Base-by-base conservation (phyloP, 2,797 vertebrate species). In the Falco columbarius region DNA sequence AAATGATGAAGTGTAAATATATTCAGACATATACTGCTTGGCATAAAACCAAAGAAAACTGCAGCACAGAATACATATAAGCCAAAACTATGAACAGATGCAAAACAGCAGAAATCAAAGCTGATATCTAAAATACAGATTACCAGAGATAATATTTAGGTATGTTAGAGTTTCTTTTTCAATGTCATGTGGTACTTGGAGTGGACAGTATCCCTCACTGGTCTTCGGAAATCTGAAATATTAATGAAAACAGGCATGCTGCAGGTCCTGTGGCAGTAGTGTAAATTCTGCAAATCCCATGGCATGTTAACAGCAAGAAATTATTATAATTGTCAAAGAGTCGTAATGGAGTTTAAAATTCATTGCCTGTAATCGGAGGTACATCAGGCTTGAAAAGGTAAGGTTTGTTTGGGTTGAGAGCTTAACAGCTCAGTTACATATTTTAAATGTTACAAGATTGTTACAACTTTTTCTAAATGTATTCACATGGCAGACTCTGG, bases 301-400 rank as follows among this genome's bases (percentile, higher is more conserved):
- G 3, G 15, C 11, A 62, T 14, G 18, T 54, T 68, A 84, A 55
- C 10, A 55, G 15, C n/a, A 80, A 81, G 20, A 54, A 91, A 61
- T 70, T 23, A 32, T 27, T 7, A 22, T 24, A 26, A 34, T 42
- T 40, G 13, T 51, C 32, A 81, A 62, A 89, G 90, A 40, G 10
- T 61, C 61, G 71, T 21, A 38, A 38, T 49, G 22, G 14, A 58
- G 4, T 47, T 89, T 44, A 44, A 87, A 79, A 72, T 61, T 58
- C 66, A 15, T 74, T 0, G 0, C 17, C 46, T 52, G 1, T 55
- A 58, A 47, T 42, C 44, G 17, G 21, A 80, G 3, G 26, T 55
- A 40, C 12, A 23, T 47, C 34, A 76, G 23, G n/a, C 21, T 36
- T 75, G 67, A 42, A 89, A 89, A 92, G 40, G 8, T 40, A 79